phyloP scores from a whole-genome alignment of 2,797 vertebrate genomes.

The Sebastes elongatus region DNA sequence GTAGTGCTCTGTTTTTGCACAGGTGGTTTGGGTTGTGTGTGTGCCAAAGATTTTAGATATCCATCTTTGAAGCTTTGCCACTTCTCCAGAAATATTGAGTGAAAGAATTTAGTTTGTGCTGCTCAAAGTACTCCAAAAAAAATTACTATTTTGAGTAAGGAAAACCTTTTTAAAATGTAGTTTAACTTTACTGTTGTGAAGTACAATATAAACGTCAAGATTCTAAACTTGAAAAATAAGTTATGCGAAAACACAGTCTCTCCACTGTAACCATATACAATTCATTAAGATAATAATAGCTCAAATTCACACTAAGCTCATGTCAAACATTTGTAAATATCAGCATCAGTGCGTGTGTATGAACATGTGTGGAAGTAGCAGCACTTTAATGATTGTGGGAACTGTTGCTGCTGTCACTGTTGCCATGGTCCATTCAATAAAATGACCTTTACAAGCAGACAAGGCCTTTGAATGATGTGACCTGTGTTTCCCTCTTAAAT shows the following conservation, averaged over 20 bases:
- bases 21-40: neutral
- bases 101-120: neutral
- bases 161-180: neutral
- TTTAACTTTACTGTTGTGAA: neutral
- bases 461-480: slow-evolving; percentile 29
- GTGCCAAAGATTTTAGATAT: neutral
- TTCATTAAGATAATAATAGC: neutral
- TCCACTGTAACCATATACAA: neutral
- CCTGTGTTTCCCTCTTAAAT: slow-evolving; percentile 20
- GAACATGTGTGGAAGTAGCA: neutral
- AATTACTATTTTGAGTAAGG: neutral
- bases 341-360: neutral
- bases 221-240: neutral
- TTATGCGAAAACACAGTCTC: neutral
- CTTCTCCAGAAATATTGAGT: neutral
- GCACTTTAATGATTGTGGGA: slow-evolving; percentile 20
- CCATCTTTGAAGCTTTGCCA: neutral
- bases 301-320: neutral
- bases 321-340: neutral
- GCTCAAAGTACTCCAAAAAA: neutral
- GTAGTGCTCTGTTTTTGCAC: no score
- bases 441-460: slow-evolving; percentile 37
- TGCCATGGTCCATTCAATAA: slow-evolving; percentile 17
- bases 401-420: slow-evolving; percentile 1
- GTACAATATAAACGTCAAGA: neutral